A percentile compares a stretch with the other conserved stretches of the same genome.
These are phyloP conservation scores for Geotrypetes seraphini DNA, from an alignment of 2,797 vertebrate species.

Conservation along the genomic window DNA sequence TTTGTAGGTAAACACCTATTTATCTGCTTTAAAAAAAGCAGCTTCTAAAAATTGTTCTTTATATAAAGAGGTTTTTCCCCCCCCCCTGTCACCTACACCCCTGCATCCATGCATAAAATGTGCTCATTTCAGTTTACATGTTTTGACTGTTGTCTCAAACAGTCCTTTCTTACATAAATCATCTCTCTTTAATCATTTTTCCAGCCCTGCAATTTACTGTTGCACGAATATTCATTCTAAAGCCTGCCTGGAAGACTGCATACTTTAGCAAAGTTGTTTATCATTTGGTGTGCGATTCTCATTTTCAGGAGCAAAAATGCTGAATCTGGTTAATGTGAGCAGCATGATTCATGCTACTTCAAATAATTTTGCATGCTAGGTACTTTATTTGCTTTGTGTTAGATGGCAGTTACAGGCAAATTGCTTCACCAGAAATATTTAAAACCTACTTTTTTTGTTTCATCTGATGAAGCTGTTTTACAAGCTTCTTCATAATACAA, in stretches of 20 bases:
- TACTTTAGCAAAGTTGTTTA: slow-evolving; percentile 66
- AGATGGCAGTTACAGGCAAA: slow-evolving; percentile 30
- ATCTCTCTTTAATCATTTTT: slow-evolving; percentile 29
- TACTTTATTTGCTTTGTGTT: slow-evolving; percentile 46
- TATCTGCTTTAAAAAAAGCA: too few relatives aligned
- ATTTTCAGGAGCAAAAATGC: slow-evolving; percentile 67
- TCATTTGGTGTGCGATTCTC: slow-evolving; percentile 60
- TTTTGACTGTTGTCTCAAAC: not conserved
- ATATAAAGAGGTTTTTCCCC: too few relatives aligned
- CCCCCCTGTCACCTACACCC: too few relatives aligned
- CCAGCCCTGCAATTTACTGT: slow-evolving; percentile 44
- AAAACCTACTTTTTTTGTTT: slow-evolving; percentile 13
- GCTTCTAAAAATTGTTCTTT: too few relatives aligned
- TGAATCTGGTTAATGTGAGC: slow-evolving; percentile 64
- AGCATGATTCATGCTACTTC: slow-evolving; percentile 66
- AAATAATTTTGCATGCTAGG: slow-evolving; percentile 37
- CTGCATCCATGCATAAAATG: too few relatives aligned
- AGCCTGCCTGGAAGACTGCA: slow-evolving; percentile 63
- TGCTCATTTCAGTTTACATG: too few relatives aligned
- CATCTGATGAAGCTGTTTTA: slow-evolving; percentile 34
- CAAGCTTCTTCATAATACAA: slow-evolving; percentile 8
- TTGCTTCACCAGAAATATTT: slow-evolving; percentile 30
- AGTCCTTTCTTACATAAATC: slow-evolving; percentile 17
- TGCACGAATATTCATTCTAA: slow-evolving; percentile 60
- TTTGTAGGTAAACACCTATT: too few relatives aligned